Base-by-base conservation (phyloP, 1,140 invertebrate species). In the Zaprionus gabonicus region DNA sequence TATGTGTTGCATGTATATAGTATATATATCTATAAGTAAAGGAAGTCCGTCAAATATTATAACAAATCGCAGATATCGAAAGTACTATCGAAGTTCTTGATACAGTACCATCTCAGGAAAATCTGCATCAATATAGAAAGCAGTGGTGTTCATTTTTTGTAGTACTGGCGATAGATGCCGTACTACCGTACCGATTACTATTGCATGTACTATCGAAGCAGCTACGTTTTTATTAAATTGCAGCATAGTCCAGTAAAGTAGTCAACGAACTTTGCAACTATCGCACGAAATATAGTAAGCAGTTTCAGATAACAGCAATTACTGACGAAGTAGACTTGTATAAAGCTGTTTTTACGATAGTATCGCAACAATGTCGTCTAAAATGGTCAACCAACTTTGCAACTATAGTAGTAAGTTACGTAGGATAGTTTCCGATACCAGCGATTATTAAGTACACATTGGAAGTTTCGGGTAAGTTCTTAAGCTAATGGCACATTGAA, bases 401-500 rank as follows among this genome's bases (percentile, higher is more conserved):
- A 34, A 34, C 31, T 10, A 34, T 34, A 34, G 31, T 10, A 59
- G 17, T 27, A 60, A 10, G 10, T 10, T 3, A 34, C 9, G 9
- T 41, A n/a, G 15, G 15, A 41, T 41, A 41, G 38, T 51, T 23
- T 62, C 41, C 31, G 31, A 34, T 34, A 34, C n/a, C 27, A 31
- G 10, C 46, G 17, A 49, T 49, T 65, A 31, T 74, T 68, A 73
- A 65, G 76, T 76, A 79, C 63, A 25, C 20, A 23, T 58, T 78
- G 67, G 62, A 81, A 73, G 62, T 67, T 46, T 64, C 46, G 65
- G 23, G 41, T 56, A 44, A 60, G 56, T 78, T 58, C 73, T 84
- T 84, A 81, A 70, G 58, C 81, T 91, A 91, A 90, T 90, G 85
- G 85, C 85, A 90, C 85, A 90, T 78, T 78, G 85, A 85, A 90